A percentile compares a stretch with the other conserved stretches of the same genome.
These are phyloP conservation scores for Pao palembangensis DNA, from an alignment of 2,113 vertebrate species.

Conservation along the genomic window DNA sequence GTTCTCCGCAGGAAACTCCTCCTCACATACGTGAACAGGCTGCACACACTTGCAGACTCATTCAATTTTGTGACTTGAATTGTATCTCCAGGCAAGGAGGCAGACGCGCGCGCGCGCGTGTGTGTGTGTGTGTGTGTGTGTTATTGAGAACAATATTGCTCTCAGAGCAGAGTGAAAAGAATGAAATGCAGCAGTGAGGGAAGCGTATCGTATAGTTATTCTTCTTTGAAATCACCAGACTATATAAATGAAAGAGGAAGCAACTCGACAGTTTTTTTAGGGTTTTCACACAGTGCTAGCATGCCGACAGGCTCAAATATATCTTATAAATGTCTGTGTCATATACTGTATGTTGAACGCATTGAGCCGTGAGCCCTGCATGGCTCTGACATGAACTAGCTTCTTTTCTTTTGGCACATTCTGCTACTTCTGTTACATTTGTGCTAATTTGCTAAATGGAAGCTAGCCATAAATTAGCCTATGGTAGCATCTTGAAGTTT, in stretches of 20 bases:
- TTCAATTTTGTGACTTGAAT: background rate
- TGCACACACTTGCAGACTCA: constrained; percentile 2
- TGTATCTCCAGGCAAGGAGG: background rate
- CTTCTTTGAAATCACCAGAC: constrained; percentile 6
- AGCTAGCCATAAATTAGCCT: no score
- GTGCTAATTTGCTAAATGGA: no score
- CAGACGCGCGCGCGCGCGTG: constrained; percentile 13
- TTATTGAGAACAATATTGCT: constrained; percentile 2
- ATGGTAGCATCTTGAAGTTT: no score
- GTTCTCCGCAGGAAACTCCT: constrained; percentile 45
- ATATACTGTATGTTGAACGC: no score
- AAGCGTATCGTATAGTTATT: background rate
- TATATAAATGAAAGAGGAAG: constrained; percentile 10
- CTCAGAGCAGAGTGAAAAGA: background rate
- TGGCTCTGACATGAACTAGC: no score
- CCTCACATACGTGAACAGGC: constrained; percentile 19
- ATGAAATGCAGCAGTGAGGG: background rate
- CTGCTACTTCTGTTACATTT: no score
- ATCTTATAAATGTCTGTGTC: no score
- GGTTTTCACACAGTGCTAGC: no score
- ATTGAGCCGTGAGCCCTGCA: no score
- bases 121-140: constrained; percentile 9
- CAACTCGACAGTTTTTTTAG: background rate
- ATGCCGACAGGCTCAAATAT: no score
- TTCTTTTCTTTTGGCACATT: no score